Conservation (phyloP, 2,888 invertebrate genomes). For the Athrips mouffetella region DNA sequence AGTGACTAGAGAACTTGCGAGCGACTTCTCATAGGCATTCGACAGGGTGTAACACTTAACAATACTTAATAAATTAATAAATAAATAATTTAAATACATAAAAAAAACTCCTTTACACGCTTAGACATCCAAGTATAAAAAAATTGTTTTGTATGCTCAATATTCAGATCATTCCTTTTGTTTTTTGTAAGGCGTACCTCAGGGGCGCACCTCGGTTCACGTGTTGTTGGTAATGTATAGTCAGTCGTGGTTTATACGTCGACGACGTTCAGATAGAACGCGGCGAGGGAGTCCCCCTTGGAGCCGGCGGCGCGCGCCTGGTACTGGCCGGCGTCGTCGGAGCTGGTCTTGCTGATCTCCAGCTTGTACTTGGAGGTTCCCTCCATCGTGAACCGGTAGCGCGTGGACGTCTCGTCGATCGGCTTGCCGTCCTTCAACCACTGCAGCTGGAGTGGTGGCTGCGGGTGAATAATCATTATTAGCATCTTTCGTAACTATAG, state of each 20-base stretch:
- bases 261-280: constrained; percentile 91
- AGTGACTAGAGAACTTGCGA: constrained; percentile 70
- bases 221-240: constrained; percentile 34
- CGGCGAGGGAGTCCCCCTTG: constrained; percentile 89
- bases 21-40: constrained; percentile 67
- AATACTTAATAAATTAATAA: constrained; percentile 55
- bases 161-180: constrained; percentile 47
- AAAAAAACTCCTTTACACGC: constrained; percentile 64
- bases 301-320: constrained; percentile 90
- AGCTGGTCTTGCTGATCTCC: constrained; percentile 84
- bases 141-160: constrained; percentile 54
- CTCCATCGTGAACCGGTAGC: constrained; percentile 90
- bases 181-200: constrained; percentile 38
- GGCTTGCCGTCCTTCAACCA: constrained; percentile 97
- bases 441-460: constrained; percentile 81
- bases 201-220: constrained; percentile 46
- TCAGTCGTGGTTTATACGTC: constrained; percentile 48
- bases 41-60: constrained; percentile 75
- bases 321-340: constrained; percentile 92
- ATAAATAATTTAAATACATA: constrained; percentile 61
- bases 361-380: constrained; percentile 88
- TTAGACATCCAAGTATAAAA: constrained; percentile 70
- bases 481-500: too few species aligned
- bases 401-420: constrained; percentile 86
- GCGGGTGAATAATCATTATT: constrained; percentile 21